These are phyloP conservation scores for Gambelia wislizenii DNA, from an alignment of 2,797 vertebrate species.

Conservation along the genomic window DNA sequence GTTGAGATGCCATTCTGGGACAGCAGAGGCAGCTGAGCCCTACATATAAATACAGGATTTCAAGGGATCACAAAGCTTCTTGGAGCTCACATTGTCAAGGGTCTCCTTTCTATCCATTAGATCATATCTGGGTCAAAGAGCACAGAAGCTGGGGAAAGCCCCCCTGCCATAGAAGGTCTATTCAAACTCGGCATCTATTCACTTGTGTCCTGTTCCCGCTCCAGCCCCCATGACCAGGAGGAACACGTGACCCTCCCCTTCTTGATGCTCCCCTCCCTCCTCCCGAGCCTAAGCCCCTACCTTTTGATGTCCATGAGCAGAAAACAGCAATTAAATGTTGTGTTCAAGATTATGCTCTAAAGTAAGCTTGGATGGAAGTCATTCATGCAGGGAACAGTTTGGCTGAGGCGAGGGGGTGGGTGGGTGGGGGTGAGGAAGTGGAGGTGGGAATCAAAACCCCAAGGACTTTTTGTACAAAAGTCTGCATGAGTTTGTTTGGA, in stretches of 20 bases:
- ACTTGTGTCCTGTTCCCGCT: constrained; percentile 56
- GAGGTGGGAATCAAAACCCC: neutral
- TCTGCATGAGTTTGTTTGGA: neutral
- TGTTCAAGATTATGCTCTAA: constrained; percentile 68
- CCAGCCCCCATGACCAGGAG: constrained; percentile 46
- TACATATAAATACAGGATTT: constrained; percentile 46
- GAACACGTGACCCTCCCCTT: constrained; percentile 48
- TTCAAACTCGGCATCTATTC: constrained; percentile 74
- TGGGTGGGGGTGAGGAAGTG: neutral
- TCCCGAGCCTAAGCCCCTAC: constrained; percentile 62
- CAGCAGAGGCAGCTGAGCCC: neutral
- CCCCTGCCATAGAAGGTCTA: constrained; percentile 76
- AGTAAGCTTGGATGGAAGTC: constrained; percentile 53
- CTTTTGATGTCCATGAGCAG: constrained; percentile 73
- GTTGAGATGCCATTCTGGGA: neutral
- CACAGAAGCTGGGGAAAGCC: constrained; percentile 77
- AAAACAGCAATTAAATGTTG: constrained; percentile 72
- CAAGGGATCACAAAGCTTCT: constrained; percentile 64
- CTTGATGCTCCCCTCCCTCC: neutral
- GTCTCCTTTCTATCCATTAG: constrained; percentile 80
- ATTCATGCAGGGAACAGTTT: neutral
- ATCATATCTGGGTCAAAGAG: constrained; percentile 90
- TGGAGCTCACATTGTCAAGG: constrained; percentile 66
- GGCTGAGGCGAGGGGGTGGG: too few species aligned
- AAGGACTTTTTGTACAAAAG: neutral